Evolutionary conservation across 2,888 invertebrate genomes (phyloP).

Genomic region (Zonitis immaculata): DNA sequence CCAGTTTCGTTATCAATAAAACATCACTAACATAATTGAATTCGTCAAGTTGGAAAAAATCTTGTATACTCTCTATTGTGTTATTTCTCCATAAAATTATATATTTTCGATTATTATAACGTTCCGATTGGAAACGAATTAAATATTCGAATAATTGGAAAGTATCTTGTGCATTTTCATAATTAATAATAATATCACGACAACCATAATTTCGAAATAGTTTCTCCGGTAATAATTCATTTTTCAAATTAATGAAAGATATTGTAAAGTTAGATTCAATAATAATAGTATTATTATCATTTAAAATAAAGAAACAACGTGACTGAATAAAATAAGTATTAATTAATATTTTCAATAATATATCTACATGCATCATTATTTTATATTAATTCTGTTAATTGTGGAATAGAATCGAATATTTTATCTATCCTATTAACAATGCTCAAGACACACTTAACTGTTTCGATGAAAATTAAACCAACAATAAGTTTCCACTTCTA

Average conservation of each 20-base stretch:
- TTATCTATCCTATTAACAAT: too few relatives aligned
- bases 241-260: not conserved
- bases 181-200: not conserved
- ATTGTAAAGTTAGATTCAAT: not conserved
- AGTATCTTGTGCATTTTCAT: not conserved
- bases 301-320: not conserved
- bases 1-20: not conserved
- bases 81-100: not conserved
- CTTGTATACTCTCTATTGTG: not conserved
- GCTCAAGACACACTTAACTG: slow-evolving; percentile 8
- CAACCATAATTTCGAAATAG: slow-evolving; percentile 3
- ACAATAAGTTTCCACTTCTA: too few relatives aligned
- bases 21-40: slow-evolving; percentile 17
- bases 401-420: too few relatives aligned
- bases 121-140: not conserved
- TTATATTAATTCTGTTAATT: too few relatives aligned
- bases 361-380: not conserved
- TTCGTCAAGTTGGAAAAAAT: not conserved
- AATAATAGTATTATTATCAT: not conserved
- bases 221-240: not conserved
- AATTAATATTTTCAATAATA: not conserved
- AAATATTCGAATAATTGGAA: not conserved
- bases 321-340: not conserved
- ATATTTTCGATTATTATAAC: not conserved
- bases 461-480: too few relatives aligned